phyloP scores from a whole-genome alignment of 2,888 invertebrate genomes.

The Andrena praecox region DNA sequence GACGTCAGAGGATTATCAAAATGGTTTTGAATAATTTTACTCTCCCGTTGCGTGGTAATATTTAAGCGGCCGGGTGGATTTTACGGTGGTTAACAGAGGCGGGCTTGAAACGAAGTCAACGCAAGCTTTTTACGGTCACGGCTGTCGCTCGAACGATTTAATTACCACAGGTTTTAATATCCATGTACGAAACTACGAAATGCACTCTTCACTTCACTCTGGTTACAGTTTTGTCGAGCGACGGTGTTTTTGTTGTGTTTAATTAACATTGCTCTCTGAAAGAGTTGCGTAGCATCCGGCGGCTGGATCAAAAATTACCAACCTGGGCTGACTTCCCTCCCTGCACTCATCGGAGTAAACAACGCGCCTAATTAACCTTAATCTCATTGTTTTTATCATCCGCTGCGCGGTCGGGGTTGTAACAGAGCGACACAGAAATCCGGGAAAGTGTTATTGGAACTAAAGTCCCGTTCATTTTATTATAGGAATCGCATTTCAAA shows the following conservation, averaged over 20 bases:
- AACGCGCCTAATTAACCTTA: conserved; percentile 44
- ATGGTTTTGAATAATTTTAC: too few relatives aligned
- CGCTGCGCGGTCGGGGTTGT: background rate
- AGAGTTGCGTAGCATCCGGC: conserved; percentile 18
- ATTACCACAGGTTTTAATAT: conserved; percentile 26
- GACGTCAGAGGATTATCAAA: background rate
- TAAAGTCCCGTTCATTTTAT: conserved; percentile 12
- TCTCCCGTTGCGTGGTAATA: too few relatives aligned
- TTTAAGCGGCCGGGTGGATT: background rate
- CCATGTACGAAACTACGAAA: conserved; percentile 23
- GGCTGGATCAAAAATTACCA: conserved; percentile 37
- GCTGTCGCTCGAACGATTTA: conserved; percentile 4
- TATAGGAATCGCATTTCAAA: conserved; percentile 8
- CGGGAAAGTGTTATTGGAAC: conserved; percentile 24
- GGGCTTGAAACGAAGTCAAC: background rate
- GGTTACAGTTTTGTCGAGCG: conserved; percentile 11
- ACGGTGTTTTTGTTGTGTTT: conserved; percentile 21
- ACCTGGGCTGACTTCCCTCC: conserved; percentile 4
- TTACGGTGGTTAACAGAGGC: background rate
- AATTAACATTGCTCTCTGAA: conserved; percentile 41
- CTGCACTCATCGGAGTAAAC: conserved; percentile 2
- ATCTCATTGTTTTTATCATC: conserved; percentile 33
- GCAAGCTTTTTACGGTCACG: background rate
- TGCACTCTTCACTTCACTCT: conserved; percentile 8
- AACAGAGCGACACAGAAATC: background rate